These are phyloP conservation scores for Chrysolina haemoptera DNA, from an alignment of 2,888 invertebrate species.

Conservation along the genomic window DNA sequence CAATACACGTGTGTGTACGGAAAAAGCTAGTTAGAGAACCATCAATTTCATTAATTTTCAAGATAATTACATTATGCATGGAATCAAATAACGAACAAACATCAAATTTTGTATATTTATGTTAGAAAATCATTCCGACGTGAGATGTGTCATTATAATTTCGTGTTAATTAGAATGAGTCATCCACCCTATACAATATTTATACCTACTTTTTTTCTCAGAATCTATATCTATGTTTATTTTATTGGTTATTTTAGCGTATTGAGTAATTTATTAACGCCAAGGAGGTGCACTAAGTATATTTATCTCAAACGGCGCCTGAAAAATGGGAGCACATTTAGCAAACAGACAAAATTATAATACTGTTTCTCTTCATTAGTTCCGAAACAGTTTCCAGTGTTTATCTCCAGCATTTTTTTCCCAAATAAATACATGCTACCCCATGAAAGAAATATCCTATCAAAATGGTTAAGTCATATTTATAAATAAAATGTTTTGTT, in stretches of 20 bases:
- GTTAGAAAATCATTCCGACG: neutral
- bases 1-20: no score
- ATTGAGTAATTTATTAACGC: constrained; percentile 30
- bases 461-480: neutral
- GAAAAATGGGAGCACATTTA: neutral
- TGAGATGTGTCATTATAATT: neutral
- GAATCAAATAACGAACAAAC: neutral
- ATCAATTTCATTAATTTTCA: neutral
- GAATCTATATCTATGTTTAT: constrained; percentile 32
- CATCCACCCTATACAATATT: constrained; percentile 33
- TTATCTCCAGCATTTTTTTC: no score
- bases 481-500: neutral
- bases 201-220: constrained; percentile 36
- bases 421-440: no score
- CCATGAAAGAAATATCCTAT: neutral
- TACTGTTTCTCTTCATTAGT: no score
- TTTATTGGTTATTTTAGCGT: constrained; percentile 33
- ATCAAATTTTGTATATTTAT: constrained; percentile 3
- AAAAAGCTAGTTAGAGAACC: no score
- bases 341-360: no score
- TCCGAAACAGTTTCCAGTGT: no score
- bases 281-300: constrained; percentile 1
- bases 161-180: constrained; percentile 28
- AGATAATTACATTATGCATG: neutral
- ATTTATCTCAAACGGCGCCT: constrained; percentile 48